These are phyloP conservation scores for Momotus momota DNA, from an alignment of 2,797 vertebrate genomes.

Conservation along the genomic window DNA sequence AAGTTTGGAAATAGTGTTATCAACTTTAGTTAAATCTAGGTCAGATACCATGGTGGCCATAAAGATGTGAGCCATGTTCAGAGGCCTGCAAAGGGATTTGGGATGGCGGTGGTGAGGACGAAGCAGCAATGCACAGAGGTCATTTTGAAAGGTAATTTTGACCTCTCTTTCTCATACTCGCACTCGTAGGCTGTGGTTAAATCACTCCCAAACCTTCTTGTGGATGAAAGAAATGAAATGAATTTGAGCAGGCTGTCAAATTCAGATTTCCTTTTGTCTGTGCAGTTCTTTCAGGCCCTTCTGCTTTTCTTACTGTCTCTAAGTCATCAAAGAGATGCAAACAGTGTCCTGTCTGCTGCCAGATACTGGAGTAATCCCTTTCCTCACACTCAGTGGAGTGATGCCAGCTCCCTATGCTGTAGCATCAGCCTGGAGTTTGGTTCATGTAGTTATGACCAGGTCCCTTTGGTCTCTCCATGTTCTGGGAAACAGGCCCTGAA, in stretches of 20 bases:
- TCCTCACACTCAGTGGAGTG: fast-evolving
- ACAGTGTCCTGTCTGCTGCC: not conserved
- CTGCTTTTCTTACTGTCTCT: not conserved
- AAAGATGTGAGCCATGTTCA: not conserved
- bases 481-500: not conserved
- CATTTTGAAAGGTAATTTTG: not conserved
- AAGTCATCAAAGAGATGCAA: not conserved
- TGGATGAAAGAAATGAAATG: not conserved
- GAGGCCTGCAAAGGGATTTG: not conserved
- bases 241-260: not conserved
- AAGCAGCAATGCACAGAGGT: not conserved
- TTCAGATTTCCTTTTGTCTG: not conserved
- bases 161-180: not conserved
- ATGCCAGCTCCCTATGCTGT: not conserved
- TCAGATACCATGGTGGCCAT: not conserved
- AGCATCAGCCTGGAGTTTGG: not conserved
- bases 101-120: not conserved
- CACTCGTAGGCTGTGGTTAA: not conserved
- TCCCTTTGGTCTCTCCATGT: fast-evolving
- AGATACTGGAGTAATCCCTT: not conserved
- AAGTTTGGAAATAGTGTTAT: not conserved
- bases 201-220: not conserved
- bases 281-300: not conserved
- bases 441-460: fast-evolving
- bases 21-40: not conserved